Conservation (phyloP, 2,888 invertebrate genomes). For the Podabrus alpinus region DNA sequence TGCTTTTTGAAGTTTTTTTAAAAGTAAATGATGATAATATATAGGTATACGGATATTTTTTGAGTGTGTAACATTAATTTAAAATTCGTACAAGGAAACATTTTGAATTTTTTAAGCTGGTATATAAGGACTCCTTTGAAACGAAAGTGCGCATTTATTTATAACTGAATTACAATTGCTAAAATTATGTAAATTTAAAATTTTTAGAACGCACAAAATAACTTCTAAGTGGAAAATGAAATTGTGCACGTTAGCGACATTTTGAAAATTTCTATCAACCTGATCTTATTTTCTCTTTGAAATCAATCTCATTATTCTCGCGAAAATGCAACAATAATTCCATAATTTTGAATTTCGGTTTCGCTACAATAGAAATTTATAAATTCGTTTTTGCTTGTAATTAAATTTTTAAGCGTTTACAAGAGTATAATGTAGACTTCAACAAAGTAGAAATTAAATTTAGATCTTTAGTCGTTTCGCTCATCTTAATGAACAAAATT, state of each 20-base stretch:
- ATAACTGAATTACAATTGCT: neutral
- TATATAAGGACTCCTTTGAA: neutral
- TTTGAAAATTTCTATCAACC: neutral
- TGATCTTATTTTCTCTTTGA: neutral
- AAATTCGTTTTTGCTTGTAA: neutral
- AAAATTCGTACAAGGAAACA: neutral
- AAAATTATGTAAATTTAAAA: neutral
- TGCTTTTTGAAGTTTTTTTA: neutral
- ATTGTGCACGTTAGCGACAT: neutral
- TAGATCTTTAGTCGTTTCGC: neutral
- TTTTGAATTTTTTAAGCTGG: neutral
- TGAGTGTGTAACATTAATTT: neutral
- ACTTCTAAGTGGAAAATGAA: neutral
- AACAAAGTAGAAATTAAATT: neutral
- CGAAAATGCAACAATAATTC: neutral
- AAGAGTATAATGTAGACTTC: neutral
- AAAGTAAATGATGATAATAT: neutral
- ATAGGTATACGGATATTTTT: neutral
- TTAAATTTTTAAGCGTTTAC: neutral
- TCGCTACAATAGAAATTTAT: neutral
- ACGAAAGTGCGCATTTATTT: neutral
- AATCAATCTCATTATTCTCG: neutral
- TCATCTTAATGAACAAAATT: constrained; percentile 4
- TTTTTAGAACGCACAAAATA: neutral
- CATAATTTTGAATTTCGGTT: neutral